Base-by-base conservation (phyloP, 2,797 vertebrate genomes). In the Protosalanx chinensis region DNA sequence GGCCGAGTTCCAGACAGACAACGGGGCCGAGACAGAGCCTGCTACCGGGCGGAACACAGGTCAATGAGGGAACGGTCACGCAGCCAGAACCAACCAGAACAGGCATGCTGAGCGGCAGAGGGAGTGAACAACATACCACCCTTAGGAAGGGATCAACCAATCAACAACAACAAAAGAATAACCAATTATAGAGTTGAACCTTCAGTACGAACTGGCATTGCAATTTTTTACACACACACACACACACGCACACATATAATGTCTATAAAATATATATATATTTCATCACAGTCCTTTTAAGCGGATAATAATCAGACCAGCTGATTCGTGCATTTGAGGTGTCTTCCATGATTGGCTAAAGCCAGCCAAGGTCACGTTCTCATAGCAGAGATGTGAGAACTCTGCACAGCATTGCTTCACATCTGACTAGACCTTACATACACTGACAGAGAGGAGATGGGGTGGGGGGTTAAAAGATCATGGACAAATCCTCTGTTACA, bases 191-290 rank as follows among this genome's bases (percentile, higher is more conserved):
- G 85, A 86, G 75, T 82, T 87, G 86, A 81, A 89, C 89, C 79
- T 92, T 89, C 86, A 89, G 84, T 82, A 90, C 84, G 89, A 84
- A 83, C 87, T 78, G 80, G 82, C 82, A 77, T 68, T 8, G 35
- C 27, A 58, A 27, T 35, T 56, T 20, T 41, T 20, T 23, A 29
- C 23, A 37, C 49, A 27, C 32, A 30, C 61, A 1, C 23, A 27
- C 23, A 63, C 56, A 32, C 15, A 33, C 61, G 16, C 12, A 41
- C 5, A 3, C 10, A 41, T 30, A 66, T 64, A 33, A 32, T 18
- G 27, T 30, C 16, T 18, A 3, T 51, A 67, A 51, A n/a, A n/a
- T n/a, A n/a, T n/a, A n/a, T n/a, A n/a, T n/a, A n/a, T n/a, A n/a
- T 83, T 87, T 82, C 81, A 86, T 87, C 78, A 75, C 73, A 74